Conservation (phyloP, 2,888 invertebrate genomes). For the Diarsia brunnea region DNA sequence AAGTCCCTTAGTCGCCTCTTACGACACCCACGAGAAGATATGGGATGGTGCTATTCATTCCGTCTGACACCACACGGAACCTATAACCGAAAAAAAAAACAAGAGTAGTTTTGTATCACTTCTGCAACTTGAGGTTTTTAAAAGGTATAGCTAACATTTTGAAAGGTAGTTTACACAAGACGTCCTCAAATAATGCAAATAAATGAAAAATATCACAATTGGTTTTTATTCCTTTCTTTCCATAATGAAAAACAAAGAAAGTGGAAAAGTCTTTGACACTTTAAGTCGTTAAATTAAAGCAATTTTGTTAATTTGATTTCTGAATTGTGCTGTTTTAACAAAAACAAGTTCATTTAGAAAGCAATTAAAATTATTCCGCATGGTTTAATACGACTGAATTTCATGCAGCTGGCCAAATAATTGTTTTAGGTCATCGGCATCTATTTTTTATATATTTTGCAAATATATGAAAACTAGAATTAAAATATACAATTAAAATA, state of each 20-base stretch:
- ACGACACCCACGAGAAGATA: no score
- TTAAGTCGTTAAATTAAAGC: conserved; percentile 25
- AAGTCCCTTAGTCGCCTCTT: no score
- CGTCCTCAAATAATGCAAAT: conserved; percentile 12
- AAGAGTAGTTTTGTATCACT: neutral
- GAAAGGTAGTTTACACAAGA: conserved; percentile 8
- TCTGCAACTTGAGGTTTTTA: neutral
- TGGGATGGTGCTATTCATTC: no score
- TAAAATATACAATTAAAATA: no score
- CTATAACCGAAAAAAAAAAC: no score
- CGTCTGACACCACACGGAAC: no score
- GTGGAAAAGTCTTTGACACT: conserved; percentile 44
- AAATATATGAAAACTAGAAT: no score
- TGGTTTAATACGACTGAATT: neutral
- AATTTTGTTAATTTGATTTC: conserved; percentile 46
- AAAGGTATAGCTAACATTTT: neutral
- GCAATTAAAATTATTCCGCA: conserved; percentile 22
- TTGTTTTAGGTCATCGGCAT: neutral
- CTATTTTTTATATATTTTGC: neutral
- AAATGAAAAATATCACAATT: conserved; percentile 26
- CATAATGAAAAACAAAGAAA: conserved; percentile 20
- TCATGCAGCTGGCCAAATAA: neutral
- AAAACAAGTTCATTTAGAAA: conserved; percentile 25
- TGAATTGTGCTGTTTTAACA: conserved; percentile 36
- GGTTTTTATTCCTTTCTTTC: conserved; percentile 15